Base-by-base conservation (phyloP, 2,888 invertebrate species). In the Leptinotarsa peninsularis region DNA sequence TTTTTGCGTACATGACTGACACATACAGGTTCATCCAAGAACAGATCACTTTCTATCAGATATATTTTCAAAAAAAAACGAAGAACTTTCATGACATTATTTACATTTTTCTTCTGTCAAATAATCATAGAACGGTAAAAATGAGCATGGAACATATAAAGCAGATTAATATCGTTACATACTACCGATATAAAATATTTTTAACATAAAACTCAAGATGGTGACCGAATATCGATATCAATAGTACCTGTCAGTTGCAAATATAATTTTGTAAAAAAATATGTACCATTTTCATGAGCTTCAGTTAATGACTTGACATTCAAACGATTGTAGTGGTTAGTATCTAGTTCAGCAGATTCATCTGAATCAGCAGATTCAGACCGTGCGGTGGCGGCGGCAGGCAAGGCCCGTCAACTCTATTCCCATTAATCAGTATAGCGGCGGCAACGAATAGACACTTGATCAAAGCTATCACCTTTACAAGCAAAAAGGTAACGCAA, bases 301-400 rank as follows among this genome's bases (percentile, higher is more conserved):
- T n/a, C n/a, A 23, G 23, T 33, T 52, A 50, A 33, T 23, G 52
- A 18, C 67, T 49, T 49, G 27, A 67, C 67, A 23, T 23, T 67
- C 52, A 49, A 52, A 67, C 67, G 33, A 58, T 58, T 21, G 58
- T 58, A 15, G 58, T 58, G 23, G 58, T 21, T 58, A 58, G 58
- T 58, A 58, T 58, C 56, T 58, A 58, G 58, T 58, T 58, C 58
- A 23, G 58, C 21, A 23, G 21, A 83, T 84, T 81, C 82, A 85
- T 84, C 84, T 84, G 86, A 84, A 78, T 86, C 86, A 85, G 85
- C 86, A 80, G 78, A 84, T 84, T 85, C 83, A 82, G 84, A 83
- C 82, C 82, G 81, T 73, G 82, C 83, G 80, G 52, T n/a, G 52
- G 21, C 58, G 58, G 58, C 21, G 58, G 58, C 21, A 14, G 58